A percentile compares a stretch with the other conserved stretches of the same genome.
phyloP scores from a whole-genome alignment of 1,140 invertebrate genomes.

The Himalopsyche phryganea region DNA sequence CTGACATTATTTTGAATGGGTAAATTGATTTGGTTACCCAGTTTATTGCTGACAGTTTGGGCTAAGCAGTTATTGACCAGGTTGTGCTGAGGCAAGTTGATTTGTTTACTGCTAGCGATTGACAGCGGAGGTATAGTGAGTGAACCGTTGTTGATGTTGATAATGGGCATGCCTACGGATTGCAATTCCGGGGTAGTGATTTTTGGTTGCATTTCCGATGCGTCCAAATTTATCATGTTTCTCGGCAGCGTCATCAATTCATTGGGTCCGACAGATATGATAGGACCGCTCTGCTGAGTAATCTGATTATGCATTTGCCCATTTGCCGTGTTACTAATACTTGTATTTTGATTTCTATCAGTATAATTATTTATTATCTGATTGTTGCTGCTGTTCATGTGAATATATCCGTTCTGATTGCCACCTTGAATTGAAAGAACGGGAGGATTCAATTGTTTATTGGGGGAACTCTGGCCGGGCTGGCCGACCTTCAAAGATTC shows the following conservation, averaged over 20 bases:
- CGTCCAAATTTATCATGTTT: constrained; percentile 9
- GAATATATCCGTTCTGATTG: constrained; percentile 50
- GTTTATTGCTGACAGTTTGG: constrained; percentile 33
- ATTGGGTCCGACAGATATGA: constrained; percentile 24
- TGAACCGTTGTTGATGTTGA: constrained; percentile 16
- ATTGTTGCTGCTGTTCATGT: constrained; percentile 48
- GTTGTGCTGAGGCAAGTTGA: constrained; percentile 30
- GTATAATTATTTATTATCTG: constrained; percentile 47
- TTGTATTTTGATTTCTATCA: constrained; percentile 41
- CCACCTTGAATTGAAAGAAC: constrained; percentile 46
- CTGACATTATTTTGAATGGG: constrained; percentile 35
- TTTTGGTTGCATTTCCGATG: constrained; percentile 17
- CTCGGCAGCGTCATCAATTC: constrained; percentile 15
- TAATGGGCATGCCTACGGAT: constrained; percentile 6
- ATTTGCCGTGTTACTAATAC: constrained; percentile 12
- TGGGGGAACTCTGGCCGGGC: not conserved
- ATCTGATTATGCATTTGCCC: constrained; percentile 18
- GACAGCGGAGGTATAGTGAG: constrained; percentile 14
- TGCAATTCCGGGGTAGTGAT: constrained; percentile 12
- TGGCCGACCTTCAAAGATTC: constrained; percentile 15
- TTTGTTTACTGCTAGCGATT: constrained; percentile 23
- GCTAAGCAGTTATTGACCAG: constrained; percentile 21
- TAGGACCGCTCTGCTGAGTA: constrained; percentile 20
- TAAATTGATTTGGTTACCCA: constrained; percentile 44
- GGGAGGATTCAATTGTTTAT: constrained; percentile 36